These are phyloP conservation scores for Oeneis ivallda DNA, from an alignment of 2,888 invertebrate species.

Conservation along the genomic window DNA sequence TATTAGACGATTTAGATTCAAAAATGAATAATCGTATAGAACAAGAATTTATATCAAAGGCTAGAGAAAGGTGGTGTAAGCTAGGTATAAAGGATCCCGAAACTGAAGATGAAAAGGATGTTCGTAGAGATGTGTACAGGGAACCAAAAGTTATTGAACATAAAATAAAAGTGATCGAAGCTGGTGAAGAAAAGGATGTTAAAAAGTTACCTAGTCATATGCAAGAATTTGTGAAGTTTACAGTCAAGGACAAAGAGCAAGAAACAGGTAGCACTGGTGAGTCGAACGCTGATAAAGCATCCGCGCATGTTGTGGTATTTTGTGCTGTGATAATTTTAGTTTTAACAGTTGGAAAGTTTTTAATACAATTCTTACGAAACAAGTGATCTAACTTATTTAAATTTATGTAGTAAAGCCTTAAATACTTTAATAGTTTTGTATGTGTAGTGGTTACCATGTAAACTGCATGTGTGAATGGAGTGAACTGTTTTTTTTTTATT, in stretches of 20 bases:
- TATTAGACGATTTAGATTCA: slow-evolving; percentile 60
- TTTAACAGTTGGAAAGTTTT: slow-evolving; percentile 68
- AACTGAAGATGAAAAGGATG: slow-evolving; percentile 82
- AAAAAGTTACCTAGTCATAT: slow-evolving; percentile 88
- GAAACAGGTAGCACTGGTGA: slow-evolving; percentile 79
- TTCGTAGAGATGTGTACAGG: slow-evolving; percentile 57
- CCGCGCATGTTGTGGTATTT: slow-evolving; percentile 76
- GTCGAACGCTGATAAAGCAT: slow-evolving; percentile 64
- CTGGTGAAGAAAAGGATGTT: slow-evolving; percentile 82
- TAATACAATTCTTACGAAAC: slow-evolving; percentile 64
- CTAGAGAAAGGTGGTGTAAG: slow-evolving; percentile 86
- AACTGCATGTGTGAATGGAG: slow-evolving; percentile 29
- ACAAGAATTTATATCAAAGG: slow-evolving; percentile 89
- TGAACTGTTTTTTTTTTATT: slow-evolving; percentile 9
- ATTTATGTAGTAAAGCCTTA: slow-evolving; percentile 8
- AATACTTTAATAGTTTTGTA: slow-evolving; percentile 26
- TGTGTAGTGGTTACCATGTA: slow-evolving; percentile 21
- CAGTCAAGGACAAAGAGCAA: slow-evolving; percentile 75
- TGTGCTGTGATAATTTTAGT: slow-evolving; percentile 77
- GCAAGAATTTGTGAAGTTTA: slow-evolving; percentile 88
- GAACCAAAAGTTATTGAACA: slow-evolving; percentile 73
- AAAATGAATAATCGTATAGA: slow-evolving; percentile 83
- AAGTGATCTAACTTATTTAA: slow-evolving; percentile 47
- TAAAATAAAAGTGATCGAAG: slow-evolving; percentile 85
- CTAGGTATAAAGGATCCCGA: slow-evolving; percentile 86